Evolutionary conservation across 2,113 vertebrate species (phyloP).

Genomic region (Opisthocomus hoazin): DNA sequence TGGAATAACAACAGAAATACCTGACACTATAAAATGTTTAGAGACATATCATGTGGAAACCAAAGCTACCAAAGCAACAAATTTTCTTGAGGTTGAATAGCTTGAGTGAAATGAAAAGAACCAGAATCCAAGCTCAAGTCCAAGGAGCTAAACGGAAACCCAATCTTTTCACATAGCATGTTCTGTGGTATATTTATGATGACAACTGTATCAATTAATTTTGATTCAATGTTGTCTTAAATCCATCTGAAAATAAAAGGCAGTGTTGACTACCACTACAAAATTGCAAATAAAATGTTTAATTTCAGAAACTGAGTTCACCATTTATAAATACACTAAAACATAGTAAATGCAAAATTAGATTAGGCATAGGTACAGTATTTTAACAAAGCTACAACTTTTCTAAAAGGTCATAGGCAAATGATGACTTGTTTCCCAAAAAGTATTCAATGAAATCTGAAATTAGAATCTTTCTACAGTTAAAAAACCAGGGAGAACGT

Average conservation of each 20-base stretch:
- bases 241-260: constrained; percentile 44
- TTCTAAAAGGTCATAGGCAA: constrained; percentile 68
- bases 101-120: not conserved
- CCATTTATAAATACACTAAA: constrained; percentile 85
- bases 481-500: not conserved
- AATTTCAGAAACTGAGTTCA: constrained; percentile 81
- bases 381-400: constrained; percentile 72
- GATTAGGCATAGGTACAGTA: constrained; percentile 73
- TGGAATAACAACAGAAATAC: not conserved
- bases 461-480: constrained; percentile 18
- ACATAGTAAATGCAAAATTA: constrained; percentile 76
- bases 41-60: not conserved
- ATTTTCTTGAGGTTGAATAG: not conserved
- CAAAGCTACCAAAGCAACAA: not conserved
- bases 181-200: not conserved
- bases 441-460: constrained; percentile 48
- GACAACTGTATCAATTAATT: not conserved
- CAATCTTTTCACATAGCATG: not conserved
- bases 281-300: constrained; percentile 83
- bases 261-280: constrained; percentile 61
- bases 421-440: constrained; percentile 52
- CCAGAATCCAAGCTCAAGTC: not conserved
- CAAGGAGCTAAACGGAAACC: not conserved
- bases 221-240: not conserved
- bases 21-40: not conserved